Evolutionary conservation across 2,113 vertebrate species (phyloP).

Genomic region (Podilymbus podiceps): DNA sequence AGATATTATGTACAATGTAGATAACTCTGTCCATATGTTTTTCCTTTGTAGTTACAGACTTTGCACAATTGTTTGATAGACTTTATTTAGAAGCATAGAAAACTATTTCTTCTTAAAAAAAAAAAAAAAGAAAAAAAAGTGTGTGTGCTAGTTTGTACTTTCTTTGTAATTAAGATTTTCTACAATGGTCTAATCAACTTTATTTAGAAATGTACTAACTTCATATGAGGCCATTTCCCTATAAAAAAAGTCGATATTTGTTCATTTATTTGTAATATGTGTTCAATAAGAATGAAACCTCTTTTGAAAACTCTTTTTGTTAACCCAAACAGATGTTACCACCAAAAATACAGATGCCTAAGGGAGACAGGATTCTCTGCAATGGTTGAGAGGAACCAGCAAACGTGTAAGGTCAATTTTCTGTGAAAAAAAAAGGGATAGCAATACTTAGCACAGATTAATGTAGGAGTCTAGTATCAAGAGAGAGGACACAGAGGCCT

Average conservation of each 20-base stretch:
- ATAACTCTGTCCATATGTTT: background rate
- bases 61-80: background rate
- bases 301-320: background rate
- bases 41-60: background rate
- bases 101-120: background rate
- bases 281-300: background rate
- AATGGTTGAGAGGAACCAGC: background rate
- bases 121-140: background rate
- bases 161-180: background rate
- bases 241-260: background rate
- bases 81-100: background rate
- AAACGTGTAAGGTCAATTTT: background rate
- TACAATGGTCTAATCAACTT: background rate
- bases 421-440: background rate
- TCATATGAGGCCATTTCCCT: background rate
- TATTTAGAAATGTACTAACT: background rate
- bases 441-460: background rate
- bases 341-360: background rate
- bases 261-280: background rate
- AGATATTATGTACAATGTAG: background rate
- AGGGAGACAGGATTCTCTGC: background rate
- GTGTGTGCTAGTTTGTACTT: background rate
- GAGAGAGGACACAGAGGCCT: background rate
- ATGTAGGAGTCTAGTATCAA: background rate
- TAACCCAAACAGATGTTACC: background rate